A percentile compares a stretch with the other conserved stretches of the same genome.
phyloP scores from a whole-genome alignment of 2,888 invertebrate species.

The Drosophila monieri region DNA sequence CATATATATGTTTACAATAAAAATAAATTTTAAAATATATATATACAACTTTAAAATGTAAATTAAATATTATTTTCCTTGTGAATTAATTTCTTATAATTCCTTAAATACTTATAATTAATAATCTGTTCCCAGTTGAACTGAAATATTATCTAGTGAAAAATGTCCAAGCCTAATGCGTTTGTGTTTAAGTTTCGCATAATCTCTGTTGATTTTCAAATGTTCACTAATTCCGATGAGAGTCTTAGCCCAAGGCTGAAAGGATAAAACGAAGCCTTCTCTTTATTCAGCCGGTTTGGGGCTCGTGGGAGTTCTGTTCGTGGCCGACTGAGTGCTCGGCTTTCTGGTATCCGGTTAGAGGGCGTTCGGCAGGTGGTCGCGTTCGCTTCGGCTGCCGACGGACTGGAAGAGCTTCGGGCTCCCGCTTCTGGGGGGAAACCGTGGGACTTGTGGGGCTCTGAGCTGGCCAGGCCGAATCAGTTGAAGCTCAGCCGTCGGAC shows the following conservation, averaged over 20 bases:
- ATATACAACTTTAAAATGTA: too few relatives aligned
- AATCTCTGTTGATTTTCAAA: background rate
- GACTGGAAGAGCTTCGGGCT: background rate
- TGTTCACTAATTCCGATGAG: background rate
- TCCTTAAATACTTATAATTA: too few relatives aligned
- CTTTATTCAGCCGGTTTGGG: slow-evolving; percentile 21
- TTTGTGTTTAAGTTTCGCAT: background rate
- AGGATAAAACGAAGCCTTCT: background rate
- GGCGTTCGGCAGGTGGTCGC: slow-evolving; percentile 19
- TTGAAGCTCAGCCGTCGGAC: slow-evolving; percentile 83
- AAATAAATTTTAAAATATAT: too few relatives aligned
- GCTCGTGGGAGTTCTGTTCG: slow-evolving; percentile 8
- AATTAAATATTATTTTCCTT: too few relatives aligned
- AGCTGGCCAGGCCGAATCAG: slow-evolving; percentile 64
- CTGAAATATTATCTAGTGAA: background rate
- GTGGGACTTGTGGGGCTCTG: slow-evolving; percentile 28
- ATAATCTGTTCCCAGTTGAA: background rate
- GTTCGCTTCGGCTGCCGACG: slow-evolving; percentile 27
- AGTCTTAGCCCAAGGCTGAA: background rate
- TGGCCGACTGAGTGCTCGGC: background rate
- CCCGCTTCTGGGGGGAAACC: slow-evolving; percentile 3
- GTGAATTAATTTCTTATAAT: too few relatives aligned
- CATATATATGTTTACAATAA: too few relatives aligned
- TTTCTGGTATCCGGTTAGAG: slow-evolving; percentile 2
- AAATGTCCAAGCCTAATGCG: background rate